A percentile compares a stretch with the other conserved stretches of the same genome.
phyloP scores from a whole-genome alignment of 2,888 invertebrate species.

The Ichneumon xanthorius region DNA sequence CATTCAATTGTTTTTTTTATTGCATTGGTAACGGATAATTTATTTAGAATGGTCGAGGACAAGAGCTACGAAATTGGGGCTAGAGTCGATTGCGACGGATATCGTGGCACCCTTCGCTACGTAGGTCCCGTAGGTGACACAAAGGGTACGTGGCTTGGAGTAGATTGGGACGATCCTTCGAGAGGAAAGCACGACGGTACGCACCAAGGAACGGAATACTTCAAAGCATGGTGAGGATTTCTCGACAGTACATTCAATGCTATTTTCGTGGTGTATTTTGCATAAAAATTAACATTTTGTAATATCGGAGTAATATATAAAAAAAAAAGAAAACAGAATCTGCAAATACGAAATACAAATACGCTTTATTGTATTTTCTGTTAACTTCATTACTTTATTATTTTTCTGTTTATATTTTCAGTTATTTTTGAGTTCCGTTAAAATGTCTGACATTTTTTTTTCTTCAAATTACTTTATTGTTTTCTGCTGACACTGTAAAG shows the following conservation, averaged over 20 bases:
- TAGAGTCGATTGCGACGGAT: slow-evolving; percentile 85
- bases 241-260: background rate
- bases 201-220: slow-evolving; percentile 93
- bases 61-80: slow-evolving; percentile 83
- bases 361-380: background rate
- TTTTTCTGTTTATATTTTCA: too few species aligned
- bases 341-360: too few species aligned
- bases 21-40: slow-evolving; percentile 2
- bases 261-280: background rate
- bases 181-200: slow-evolving; percentile 97
- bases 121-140: slow-evolving; percentile 85
- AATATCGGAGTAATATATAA: too few species aligned
- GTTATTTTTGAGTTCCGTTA: too few species aligned
- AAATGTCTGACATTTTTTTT: too few species aligned
- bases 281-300: background rate
- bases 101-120: slow-evolving; percentile 86
- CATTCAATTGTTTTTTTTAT: background rate
- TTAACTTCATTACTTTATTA: too few species aligned
- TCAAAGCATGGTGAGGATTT: slow-evolving; percentile 88
- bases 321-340: too few species aligned
- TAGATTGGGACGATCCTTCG: slow-evolving; percentile 97
- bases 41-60: slow-evolving; percentile 81
- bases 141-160: slow-evolving; percentile 91
- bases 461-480: too few species aligned
- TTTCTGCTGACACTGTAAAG: too few species aligned